Evolutionary conservation across 2,113 vertebrate genomes (phyloP), one percentile per base, ranked within the genome.

Genomic region (Lepus timidus): DNA sequence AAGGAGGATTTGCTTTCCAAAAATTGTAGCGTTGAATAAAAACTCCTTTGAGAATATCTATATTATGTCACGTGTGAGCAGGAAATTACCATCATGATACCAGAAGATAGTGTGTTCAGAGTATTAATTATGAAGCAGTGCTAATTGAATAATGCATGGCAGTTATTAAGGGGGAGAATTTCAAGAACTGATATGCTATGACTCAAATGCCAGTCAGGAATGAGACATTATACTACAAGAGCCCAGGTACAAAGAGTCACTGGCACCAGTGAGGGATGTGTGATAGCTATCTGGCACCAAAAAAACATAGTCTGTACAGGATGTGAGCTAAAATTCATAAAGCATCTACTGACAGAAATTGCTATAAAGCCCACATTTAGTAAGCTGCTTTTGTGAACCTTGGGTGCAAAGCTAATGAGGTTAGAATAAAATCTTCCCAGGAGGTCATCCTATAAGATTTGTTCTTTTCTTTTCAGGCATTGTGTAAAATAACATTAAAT

Each of bases 401-500:
- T 81, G 49, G 11, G 11, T 94, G 13, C n/a, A 88, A 27, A 84
- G 25, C 23, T 81, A 64, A 68, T 39, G 61, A 89, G 11, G 25
- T 75, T 62, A 85, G 64, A 39, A 95, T 65, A 89, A 95, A 92
- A 44, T 5, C 65, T 83, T 20, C 22, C 8, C 9, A 86, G 71
- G 62, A 95, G 3, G 22, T 73, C 22, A 31, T 39, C 19, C 67
- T 80, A 25, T 52, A 88, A 84, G 39, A 81, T 84, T 76, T 85
- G 12, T 58, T 90, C 36, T 74, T 89, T 87, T 19, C 5, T 85
- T 27, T 93, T 39, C 1, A 2, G 51, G 49, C 17, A 88, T 14
- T 82, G 17, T 91, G 5, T 68, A 95, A 90, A 96, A 95, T 88
- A 90, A 82, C 67, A 78, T 14, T 73, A 95, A 91, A 91, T 51